phyloP scores from a whole-genome alignment of 2,888 invertebrate genomes.

The Mythimna loreyi region DNA sequence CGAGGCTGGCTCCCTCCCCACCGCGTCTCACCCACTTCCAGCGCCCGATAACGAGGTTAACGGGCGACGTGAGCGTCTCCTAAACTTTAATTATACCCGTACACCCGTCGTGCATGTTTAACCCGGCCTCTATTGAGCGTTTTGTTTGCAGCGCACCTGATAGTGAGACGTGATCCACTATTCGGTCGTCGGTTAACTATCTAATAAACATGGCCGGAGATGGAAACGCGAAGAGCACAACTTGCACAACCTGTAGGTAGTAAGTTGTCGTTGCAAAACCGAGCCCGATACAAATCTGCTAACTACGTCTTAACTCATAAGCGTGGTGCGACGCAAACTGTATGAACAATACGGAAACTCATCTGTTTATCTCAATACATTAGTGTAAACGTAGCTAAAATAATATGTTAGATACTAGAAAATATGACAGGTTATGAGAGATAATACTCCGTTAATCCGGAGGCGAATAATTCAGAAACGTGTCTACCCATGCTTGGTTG shows the following conservation, averaged over 20 bases:
- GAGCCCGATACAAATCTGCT: conserved; percentile 75
- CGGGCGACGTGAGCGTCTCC: conserved; percentile 91
- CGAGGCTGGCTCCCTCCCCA: conserved; percentile 82
- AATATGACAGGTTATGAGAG: conserved; percentile 45
- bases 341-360: conserved; percentile 65
- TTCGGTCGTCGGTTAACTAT: conserved; percentile 80
- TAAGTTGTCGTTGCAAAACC: conserved; percentile 65
- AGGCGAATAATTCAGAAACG: conserved; percentile 45
- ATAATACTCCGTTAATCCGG: conserved; percentile 46
- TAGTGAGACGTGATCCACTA: conserved; percentile 84
- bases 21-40: conserved; percentile 91
- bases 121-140: conserved; percentile 88
- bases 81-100: conserved; percentile 91
- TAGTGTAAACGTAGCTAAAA: conserved; percentile 28
- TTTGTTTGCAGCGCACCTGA: conserved; percentile 89
- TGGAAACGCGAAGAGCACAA: conserved; percentile 74
- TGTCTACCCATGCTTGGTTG: conserved; percentile 42
- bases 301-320: conserved; percentile 77
- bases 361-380: conserved; percentile 45
- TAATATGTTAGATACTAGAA: conserved; percentile 43
- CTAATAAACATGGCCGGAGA: conserved; percentile 82
- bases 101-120: conserved; percentile 90
- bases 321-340: conserved; percentile 63
- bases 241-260: conserved; percentile 69
- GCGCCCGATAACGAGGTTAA: conserved; percentile 91